These are phyloP conservation scores for Acanthisitta chloris DNA, from an alignment of 2,113 vertebrate genomes.

Conservation along the genomic window DNA sequence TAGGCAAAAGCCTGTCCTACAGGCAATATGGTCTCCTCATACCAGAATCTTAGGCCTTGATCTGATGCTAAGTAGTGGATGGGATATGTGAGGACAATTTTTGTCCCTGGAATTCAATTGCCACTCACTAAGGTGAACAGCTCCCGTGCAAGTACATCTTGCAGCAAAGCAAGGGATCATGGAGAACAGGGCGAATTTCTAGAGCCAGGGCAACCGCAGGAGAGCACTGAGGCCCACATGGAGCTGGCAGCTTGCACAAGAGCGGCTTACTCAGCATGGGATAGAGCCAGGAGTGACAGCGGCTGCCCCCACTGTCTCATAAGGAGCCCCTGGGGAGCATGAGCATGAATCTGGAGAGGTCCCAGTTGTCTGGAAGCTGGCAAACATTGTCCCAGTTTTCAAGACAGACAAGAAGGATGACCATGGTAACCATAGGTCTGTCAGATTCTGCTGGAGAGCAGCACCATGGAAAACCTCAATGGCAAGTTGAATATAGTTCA, in stretches of 20 bases:
- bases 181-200: not conserved
- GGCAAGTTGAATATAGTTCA: not conserved
- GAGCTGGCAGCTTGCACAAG: not conserved
- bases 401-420: not conserved
- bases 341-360: not conserved
- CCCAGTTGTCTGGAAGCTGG: not conserved
- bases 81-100: not conserved
- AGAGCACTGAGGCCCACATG: not conserved
- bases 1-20: not conserved
- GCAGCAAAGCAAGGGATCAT: not conserved
- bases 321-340: not conserved
- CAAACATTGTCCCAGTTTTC: not conserved
- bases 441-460: not conserved
- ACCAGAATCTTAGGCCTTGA: not conserved
- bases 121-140: not conserved
- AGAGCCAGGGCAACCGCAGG: not conserved
- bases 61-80: not conserved
- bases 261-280: not conserved
- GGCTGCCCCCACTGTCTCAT: not conserved
- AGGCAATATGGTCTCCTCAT: not conserved
- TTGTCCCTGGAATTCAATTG: not conserved
- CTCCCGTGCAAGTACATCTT: not conserved
- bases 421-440: not conserved
- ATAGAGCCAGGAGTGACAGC: not conserved
- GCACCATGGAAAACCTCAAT: rapidly evolving